Evolutionary conservation across 1,140 invertebrate species (phyloP), one percentile per base, ranked within the genome.

Genomic region (Meteorus sp.): DNA sequence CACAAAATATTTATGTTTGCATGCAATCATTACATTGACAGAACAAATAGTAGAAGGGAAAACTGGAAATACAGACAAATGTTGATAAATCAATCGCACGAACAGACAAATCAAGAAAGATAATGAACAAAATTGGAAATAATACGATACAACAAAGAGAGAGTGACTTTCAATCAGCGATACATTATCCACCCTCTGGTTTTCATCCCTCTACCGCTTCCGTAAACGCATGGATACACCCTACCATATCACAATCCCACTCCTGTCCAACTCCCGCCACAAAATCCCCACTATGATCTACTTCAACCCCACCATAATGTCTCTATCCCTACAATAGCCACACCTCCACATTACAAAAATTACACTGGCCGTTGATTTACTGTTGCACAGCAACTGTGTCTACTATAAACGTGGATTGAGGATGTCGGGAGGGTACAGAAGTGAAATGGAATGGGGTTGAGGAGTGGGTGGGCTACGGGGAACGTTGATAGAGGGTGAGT

Each of bases 291-390:
- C 67, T 23, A n/a, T 20, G 17, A n/a, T 0, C 1, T 7, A 7
- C 9, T 9, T 8, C 17, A 56, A 54, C 60, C 64, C 65, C 60
- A 50, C 37, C 53, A 63, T 39, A 61, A 60, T 51, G 50, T 62
- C 44, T 52, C 60, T 55, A 64, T 65, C 69, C 66, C 68, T 68
- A 60, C 72, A 60, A 76, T n/a, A 63, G 74, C 77, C 78, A 79
- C 78, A 79, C 78, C 78, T 80, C 74, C 78, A n/a, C 78, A 80
- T 80, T 79, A 80, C 77, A 79, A 80, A 80, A 79, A 79, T 80
- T 80, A 79, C 76, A 76, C 71, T 61, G 70, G 70, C 72, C 77
- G 76, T 74, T 79, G 77, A 80, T 80, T 80, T 79, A 79, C 73
- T 76, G 72, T 77, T 72, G 73, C 72, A 68, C 69, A 72, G 71